Evolutionary conservation across 2,113 vertebrate genomes (phyloP).

Genomic region (Rhinolophus sinicus): DNA sequence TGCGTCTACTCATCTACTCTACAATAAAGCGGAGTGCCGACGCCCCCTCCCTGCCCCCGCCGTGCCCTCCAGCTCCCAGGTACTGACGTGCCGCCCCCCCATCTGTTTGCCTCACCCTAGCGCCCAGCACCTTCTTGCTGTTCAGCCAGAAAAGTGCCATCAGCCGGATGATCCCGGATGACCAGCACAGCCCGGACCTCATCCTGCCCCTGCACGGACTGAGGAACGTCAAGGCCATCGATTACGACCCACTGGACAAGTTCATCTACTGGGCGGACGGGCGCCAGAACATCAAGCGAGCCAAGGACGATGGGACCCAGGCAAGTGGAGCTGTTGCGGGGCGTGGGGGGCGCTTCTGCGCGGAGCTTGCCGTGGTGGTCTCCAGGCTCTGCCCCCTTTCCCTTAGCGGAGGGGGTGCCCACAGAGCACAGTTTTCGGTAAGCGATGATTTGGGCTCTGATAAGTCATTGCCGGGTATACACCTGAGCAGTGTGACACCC

Average conservation of each 20-base stretch:
- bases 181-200: constrained; percentile 95
- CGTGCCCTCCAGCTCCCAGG: fast-evolving
- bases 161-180: constrained; percentile 95
- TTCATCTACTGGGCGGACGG: constrained; percentile 97
- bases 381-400: not conserved
- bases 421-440: fast-evolving
- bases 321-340: constrained; percentile 74
- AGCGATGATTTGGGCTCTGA: not conserved
- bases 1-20: fast-evolving
- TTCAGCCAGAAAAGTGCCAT: constrained; percentile 96
- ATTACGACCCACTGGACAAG: constrained; percentile 93
- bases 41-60: fast-evolving
- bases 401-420: not conserved
- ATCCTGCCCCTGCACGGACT: constrained; percentile 94
- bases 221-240: constrained; percentile 92
- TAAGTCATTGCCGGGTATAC: not conserved
- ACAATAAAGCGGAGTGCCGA: fast-evolving
- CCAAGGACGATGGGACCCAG: constrained; percentile 95
- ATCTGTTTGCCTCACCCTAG: constrained; percentile 80
- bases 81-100: fast-evolving
- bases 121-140: constrained; percentile 93
- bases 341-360: fast-evolving
- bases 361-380: not conserved
- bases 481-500: fast-evolving
- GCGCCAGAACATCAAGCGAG: constrained; percentile 93